These are phyloP conservation scores for Ctenosaura bakeri DNA, from an alignment of 2,797 vertebrate genomes.

Conservation along the genomic window DNA sequence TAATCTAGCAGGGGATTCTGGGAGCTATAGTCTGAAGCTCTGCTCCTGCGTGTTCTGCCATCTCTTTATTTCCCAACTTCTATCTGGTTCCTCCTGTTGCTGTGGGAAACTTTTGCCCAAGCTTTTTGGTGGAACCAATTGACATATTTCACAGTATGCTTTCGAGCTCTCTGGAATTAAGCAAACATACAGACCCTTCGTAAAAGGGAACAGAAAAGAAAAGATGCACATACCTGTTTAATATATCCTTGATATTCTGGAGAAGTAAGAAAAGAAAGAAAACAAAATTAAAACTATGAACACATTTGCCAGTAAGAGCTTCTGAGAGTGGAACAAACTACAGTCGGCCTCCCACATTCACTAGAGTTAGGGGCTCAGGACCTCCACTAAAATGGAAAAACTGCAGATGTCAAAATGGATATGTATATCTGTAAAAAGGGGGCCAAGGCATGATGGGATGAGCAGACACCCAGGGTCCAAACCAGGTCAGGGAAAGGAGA, in stretches of 20 bases:
- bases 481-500: too few relatives aligned
- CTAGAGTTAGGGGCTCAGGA: too few relatives aligned
- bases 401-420: too few relatives aligned
- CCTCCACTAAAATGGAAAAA: too few relatives aligned
- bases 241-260: slow-evolving; percentile 15
- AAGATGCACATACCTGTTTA: slow-evolving; percentile 6
- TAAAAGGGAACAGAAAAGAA: neutral
- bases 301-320: too few relatives aligned
- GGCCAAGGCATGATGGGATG: too few relatives aligned
- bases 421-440: too few relatives aligned
- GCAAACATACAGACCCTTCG: neutral
- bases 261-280: neutral
- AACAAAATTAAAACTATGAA: neutral
- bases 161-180: neutral
- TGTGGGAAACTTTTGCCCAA: neutral
- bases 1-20: too few relatives aligned
- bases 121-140: neutral
- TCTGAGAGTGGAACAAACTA: too few relatives aligned
- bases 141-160: neutral
- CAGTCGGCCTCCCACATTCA: too few relatives aligned
- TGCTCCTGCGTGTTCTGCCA: neutral
- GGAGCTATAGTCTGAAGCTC: too few relatives aligned
- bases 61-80: neutral
- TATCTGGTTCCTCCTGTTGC: neutral
- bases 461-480: too few relatives aligned